Evolutionary conservation across 1,140 invertebrate species (phyloP).

Genomic region (Atta texana): DNA sequence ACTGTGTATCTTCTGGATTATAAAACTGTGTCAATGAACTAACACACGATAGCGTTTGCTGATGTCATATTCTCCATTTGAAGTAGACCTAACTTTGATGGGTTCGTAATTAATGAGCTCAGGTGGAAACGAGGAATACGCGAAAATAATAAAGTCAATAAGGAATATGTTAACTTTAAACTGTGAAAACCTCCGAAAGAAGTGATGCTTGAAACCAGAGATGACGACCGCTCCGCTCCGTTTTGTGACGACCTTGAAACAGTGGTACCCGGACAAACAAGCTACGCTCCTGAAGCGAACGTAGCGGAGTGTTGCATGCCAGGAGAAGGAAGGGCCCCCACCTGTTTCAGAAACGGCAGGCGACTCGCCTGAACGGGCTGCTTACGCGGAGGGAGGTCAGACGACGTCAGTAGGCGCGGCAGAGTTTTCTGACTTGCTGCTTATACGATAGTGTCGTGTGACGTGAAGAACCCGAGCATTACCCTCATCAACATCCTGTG

Average conservation of each 20-base stretch:
- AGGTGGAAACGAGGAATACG: not conserved
- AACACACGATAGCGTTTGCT: not conserved
- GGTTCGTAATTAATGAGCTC: not conserved
- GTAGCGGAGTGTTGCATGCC: constrained; percentile 76
- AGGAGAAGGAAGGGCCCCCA: constrained; percentile 78
- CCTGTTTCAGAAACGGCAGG: constrained; percentile 78
- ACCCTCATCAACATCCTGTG: constrained; percentile 31
- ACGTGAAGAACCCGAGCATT: constrained; percentile 25
- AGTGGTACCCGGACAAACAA: not conserved
- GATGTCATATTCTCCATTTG: not conserved
- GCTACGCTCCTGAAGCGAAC: constrained; percentile 67
- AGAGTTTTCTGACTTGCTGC: constrained; percentile 81
- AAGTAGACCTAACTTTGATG: not conserved
- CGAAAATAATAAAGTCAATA: not conserved
- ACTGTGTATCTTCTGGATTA: not conserved
- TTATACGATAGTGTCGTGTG: constrained; percentile 57
- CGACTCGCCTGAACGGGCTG: constrained; percentile 67
- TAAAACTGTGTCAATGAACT: not conserved
- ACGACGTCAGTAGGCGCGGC: constrained; percentile 82
- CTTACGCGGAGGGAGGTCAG: constrained; percentile 77
- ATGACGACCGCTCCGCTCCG: not conserved
- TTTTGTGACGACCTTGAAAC: not conserved
- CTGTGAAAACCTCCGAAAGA: not conserved
- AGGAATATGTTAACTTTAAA: too few relatives aligned
- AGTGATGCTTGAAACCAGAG: not conserved